phyloP scores from a whole-genome alignment of 2,797 vertebrate genomes.

The Pipistrellus pipistrellus region DNA sequence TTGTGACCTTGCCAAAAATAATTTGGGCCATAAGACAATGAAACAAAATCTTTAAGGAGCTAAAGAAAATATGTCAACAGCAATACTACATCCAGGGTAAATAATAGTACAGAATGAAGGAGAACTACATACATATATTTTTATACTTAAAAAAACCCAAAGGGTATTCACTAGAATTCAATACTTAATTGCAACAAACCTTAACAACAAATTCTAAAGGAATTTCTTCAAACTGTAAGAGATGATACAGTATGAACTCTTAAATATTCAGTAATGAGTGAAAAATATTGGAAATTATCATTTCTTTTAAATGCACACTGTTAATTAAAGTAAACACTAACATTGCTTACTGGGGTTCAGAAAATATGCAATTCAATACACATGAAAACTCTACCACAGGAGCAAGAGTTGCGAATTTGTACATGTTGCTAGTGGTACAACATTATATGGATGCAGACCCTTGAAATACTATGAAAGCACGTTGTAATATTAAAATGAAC shows the following conservation, averaged over 20 bases:
- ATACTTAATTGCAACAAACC: background rate
- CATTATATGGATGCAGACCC: background rate
- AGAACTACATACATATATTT: background rate
- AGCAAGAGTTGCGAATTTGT: background rate
- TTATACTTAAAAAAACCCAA: background rate
- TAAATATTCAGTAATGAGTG: background rate
- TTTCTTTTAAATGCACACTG: background rate
- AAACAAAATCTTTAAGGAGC: background rate
- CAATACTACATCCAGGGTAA: background rate
- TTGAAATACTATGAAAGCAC: background rate
- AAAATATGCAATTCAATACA: background rate
- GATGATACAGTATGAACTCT: background rate
- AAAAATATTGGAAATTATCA: background rate
- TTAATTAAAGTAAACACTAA: background rate
- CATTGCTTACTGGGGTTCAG: background rate
- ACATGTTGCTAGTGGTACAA: background rate
- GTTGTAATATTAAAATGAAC: background rate
- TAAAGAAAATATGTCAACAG: background rate
- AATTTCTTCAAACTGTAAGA: background rate
- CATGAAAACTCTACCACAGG: background rate
- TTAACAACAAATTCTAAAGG: background rate
- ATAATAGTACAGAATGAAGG: background rate
- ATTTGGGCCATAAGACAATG: background rate
- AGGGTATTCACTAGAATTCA: background rate
- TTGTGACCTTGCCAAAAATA: background rate